These are phyloP conservation scores for Rhodeus uyekii DNA, from an alignment of 2,797 vertebrate species.

Conservation along the genomic window DNA sequence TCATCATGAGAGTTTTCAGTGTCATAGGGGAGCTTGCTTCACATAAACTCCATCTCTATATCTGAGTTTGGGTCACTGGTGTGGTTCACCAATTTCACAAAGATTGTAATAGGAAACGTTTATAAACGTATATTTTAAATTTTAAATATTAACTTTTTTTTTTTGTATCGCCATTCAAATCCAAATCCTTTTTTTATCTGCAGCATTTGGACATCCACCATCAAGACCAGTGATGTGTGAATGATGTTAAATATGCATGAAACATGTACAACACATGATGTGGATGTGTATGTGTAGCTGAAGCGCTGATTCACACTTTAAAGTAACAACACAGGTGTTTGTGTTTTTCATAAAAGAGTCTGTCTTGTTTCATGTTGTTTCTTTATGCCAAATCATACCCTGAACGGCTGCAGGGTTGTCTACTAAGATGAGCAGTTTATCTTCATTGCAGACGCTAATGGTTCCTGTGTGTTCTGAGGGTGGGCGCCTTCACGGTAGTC, in stretches of 20 bases:
- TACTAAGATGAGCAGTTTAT: constrained; percentile 17
- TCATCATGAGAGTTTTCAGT: no score
- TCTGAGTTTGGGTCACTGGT: no score
- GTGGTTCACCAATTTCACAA: no score
- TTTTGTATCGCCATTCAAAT: no score
- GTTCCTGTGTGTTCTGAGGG: constrained; percentile 15
- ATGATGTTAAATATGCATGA: constrained; percentile 69
- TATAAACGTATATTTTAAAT: no score
- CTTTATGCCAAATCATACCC: neutral
- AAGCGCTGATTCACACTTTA: neutral
- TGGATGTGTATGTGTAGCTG: constrained; percentile 11
- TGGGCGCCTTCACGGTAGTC: constrained; percentile 1
- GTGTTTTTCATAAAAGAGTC: neutral
- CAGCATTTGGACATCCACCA: constrained; percentile 65
- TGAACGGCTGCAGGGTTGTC: constrained; percentile 64
- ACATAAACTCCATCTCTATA: no score
- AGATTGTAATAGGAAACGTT: no score
- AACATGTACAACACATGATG: constrained; percentile 54
- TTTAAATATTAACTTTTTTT: no score
- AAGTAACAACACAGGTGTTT: neutral
- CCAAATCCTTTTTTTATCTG: no score
- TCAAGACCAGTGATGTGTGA: constrained; percentile 61
- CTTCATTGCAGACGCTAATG: constrained; percentile 16
- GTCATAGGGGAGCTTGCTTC: no score
- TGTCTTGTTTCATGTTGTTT: neutral